Evolutionary conservation across 2,888 invertebrate species (phyloP), one percentile per base, ranked within the genome.

Genomic region (Serrognathus titanus): DNA sequence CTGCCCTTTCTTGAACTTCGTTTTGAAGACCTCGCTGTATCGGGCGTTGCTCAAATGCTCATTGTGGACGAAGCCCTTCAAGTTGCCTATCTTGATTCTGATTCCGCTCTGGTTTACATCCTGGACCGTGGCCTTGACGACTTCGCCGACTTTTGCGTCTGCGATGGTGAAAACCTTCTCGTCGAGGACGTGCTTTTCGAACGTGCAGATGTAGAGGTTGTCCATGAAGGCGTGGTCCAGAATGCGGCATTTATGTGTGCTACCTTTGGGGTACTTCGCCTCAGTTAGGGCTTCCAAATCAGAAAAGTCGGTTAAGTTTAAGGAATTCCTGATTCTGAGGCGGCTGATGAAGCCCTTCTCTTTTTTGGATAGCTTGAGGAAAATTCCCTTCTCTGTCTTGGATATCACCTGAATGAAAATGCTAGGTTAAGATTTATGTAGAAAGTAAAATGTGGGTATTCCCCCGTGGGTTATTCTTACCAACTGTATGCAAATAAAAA

Each of bases 151-250:
- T 11, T 71, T 67, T 1, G 86, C 69, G 68, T 85, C 83, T 0
- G 72, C 66, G 36, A 79, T 59, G 1, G 76, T 76, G 70, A 87
- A 86, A 69, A 81, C 76, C 62, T 80, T 80, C 70, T 86, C 83
- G 31, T 78, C 73, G 1, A 90, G 66, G 2, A 85, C 59, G 0
- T 75, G 67, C 1, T 80, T 74, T 71, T 88, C 82, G 75, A 88
- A 86, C 1, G 85, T 82, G 67, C 90, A 87, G 7, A 88, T 80
- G 74, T 87, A 90, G 35, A 83, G 69, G 60, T 81, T 81, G 68
- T 89, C 88, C 45, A 87, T 79, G 24, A 81, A 75, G 72, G 86
- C 84, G 77, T 88, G 90, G 53, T 83, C 80, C 0, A 89, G 71
- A 1, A 92, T 77, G 20, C 89, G 82, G 24, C 81, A 81, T 35